Base-by-base conservation (phyloP, 2,113 vertebrate genomes). In the Picathartes gymnocephalus region DNA sequence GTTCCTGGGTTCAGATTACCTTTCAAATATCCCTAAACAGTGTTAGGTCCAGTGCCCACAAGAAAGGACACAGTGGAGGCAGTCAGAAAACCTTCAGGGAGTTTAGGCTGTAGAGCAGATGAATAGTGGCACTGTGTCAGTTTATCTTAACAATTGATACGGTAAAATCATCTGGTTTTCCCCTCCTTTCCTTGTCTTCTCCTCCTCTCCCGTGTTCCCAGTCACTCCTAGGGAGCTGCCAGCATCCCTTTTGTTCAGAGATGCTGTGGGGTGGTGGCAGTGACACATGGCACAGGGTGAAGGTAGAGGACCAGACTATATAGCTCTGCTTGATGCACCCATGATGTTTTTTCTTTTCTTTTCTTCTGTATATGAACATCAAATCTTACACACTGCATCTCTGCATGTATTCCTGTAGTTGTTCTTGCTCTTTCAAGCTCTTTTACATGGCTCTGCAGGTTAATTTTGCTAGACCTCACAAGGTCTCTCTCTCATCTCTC, bases 131-230 rank as follows among this genome's bases (percentile, higher is more conserved):
- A 81, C 35, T 44, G 16, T 69, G 44, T 68, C n/a, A 15, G 27
- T 53, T 94, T 92, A 81, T 73, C 58, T 72, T 91, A 78, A 70
- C 18, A 39, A 42, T 16, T 39, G 14, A 47, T 54, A 13, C 5
- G 50, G 42, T 73, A 69, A 54, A 81, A 70, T 84, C 40, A 61
- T 33, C 20, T 56, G 35, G 22, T 19, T 80, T 83, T 57, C 61
- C 19, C 7, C 14, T 69, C 19, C 11, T 72, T 15, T 56, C 37
- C 17, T 81, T 9, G 19, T 47, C 30, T 21, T 60, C 37, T 73
- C 1, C 27, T 70, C 9, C 7, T 37, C 40, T 15, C 21, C 18
- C 0, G 1, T 3, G 11, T 60, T 11, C 7, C 10, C 12, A 28
- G 37, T 50, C 2, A 1, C 23, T n/a, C 7, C 7, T 60, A n/a